Base-by-base conservation (phyloP, 2,888 invertebrate genomes). In the Volucella bombylans region DNA sequence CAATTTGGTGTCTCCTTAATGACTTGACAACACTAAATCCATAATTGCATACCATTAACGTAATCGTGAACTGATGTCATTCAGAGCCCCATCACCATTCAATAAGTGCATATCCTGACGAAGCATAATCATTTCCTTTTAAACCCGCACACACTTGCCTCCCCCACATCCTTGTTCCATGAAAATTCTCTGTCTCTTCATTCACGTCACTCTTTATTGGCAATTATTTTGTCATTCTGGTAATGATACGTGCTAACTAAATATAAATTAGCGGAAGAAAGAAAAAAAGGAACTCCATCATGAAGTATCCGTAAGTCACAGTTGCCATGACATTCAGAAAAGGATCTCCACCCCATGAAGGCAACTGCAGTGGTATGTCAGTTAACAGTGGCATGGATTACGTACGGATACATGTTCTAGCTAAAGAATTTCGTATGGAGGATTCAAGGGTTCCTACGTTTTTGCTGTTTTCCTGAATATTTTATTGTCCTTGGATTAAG, bases 211-310 rank as follows among this genome's bases (percentile, higher is more conserved):
- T 85, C 77, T 81, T 85, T 85, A 85, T 85, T 85, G 85, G 62
- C 85, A 85, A 85, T 85, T 85, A 81, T 81, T 85, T 77, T 64
- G 85, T 85, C 85, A 81, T 85, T 81, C 71, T 81, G 81, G 85
- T 85, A 85, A 85, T 85, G 85, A 85, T 85, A 85, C 85, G 85
- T 85, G 85, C 85, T 85, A 85, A 81, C 85, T 85, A 85, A 85
- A 81, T 85, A 85, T 81, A 85, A 85, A 85, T 85, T 85, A 85
- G 85, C 76, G 38, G 69, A 57, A 59, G 39, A 50, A 52, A 38
- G 45, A 15, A 39, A 52, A 69, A 59, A 45, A 23, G 31, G 14
- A 68, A 69, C n/a, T 52, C 74, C 23, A 23, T 23, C 23, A 23
- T 23, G 23, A 23, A 71, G 54, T 68, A 80, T 68, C 65, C 47